Conservation (phyloP, 2,113 vertebrate species). For the Tragelaphus imberbis region DNA sequence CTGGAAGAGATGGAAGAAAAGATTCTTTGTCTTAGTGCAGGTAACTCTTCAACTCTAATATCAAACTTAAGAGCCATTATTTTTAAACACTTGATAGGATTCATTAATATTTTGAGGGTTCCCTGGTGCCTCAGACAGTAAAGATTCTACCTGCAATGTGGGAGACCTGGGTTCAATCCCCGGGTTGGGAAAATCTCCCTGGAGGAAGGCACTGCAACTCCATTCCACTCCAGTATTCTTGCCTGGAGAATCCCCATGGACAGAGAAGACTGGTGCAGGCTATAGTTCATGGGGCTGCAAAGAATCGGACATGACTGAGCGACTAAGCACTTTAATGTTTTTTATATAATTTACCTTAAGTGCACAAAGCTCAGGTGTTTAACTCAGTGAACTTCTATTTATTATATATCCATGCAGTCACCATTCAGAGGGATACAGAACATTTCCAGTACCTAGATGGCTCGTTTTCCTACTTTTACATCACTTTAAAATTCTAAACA, state of each 20-base stretch:
- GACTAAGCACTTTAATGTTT: background rate
- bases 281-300: background rate
- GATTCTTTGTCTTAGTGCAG: conserved; percentile 98
- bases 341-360: background rate
- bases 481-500: background rate
- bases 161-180: background rate
- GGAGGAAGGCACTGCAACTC: background rate
- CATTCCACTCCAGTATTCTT: background rate
- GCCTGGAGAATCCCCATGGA: background rate
- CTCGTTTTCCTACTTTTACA: background rate
- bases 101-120: background rate
- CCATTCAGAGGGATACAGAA: background rate
- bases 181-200: background rate
- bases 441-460: background rate
- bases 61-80: conserved; percentile 20
- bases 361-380: background rate
- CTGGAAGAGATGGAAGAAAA: conserved; percentile 99
- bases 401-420: background rate
- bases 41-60: conserved; percentile 81
- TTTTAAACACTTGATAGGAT: background rate
- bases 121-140: background rate
- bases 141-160: background rate
- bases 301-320: background rate
- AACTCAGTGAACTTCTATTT: background rate
- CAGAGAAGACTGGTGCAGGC: background rate